phyloP scores from a whole-genome alignment of 2,888 invertebrate species.

The Drosophila mettleri region DNA sequence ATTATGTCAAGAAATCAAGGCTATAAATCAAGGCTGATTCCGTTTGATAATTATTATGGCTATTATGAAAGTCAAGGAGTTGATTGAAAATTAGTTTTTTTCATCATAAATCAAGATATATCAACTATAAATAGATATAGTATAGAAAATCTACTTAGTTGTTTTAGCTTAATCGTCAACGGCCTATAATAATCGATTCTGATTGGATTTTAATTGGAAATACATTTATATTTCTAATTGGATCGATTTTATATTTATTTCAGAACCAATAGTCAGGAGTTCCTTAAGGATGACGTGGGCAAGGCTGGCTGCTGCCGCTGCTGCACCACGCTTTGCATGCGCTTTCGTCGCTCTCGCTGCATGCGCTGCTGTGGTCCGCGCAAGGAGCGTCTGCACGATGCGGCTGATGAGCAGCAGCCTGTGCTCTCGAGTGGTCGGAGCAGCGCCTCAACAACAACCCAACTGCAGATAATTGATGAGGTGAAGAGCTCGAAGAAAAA shows the following conservation, averaged over 20 bases:
- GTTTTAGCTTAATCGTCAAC: no score
- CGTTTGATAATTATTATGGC: not conserved
- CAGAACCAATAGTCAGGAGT: conserved; percentile 83
- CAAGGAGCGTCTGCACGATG: conserved; percentile 55
- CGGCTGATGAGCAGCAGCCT: conserved; percentile 74
- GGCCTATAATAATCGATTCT: not conserved
- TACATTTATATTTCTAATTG: no score
- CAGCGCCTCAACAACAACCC: conserved; percentile 72
- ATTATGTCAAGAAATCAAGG: conserved; percentile 8
- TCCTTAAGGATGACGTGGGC: conserved; percentile 72
- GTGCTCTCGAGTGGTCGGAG: conserved; percentile 77
- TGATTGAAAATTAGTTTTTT: no score
- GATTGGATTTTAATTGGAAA: not conserved
- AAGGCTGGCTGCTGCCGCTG: conserved; percentile 79
- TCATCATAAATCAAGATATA: no score
- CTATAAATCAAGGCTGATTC: conserved; percentile 2
- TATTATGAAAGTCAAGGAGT: not conserved
- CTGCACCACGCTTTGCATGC: conserved; percentile 83
- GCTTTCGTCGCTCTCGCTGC: conserved; percentile 83
- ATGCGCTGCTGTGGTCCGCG: conserved; percentile 81
- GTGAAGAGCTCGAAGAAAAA: conserved; percentile 60
- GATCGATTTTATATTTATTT: not conserved
- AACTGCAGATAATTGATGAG: conserved; percentile 81
- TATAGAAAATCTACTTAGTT: not conserved
- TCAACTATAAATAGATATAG: not conserved